Percentiles rank a stretch among this genome's conserved stretches.
These are phyloP conservation scores for Calidris pugnax DNA, from an alignment of 2,113 vertebrate species.

Conservation along the genomic window DNA sequence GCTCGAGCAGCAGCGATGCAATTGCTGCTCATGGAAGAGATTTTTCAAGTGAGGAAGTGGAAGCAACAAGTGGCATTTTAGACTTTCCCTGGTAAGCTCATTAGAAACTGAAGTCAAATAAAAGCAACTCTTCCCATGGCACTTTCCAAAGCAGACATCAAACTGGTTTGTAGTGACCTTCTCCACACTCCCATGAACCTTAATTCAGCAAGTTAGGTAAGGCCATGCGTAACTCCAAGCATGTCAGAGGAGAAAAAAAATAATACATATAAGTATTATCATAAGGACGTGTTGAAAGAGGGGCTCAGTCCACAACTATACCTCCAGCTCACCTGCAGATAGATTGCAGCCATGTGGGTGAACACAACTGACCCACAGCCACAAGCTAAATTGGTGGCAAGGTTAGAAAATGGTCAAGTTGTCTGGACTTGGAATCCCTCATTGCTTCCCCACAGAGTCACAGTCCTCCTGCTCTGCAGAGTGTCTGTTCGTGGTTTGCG, in stretches of 20 bases:
- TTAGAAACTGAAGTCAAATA: not conserved
- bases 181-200: not conserved
- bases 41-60: not conserved
- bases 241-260: not conserved
- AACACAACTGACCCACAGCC: not conserved
- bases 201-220: not conserved
- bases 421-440: not conserved
- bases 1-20: not conserved
- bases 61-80: not conserved
- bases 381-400: not conserved
- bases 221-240: not conserved
- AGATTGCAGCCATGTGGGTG: not conserved
- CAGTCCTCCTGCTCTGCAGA: not conserved
- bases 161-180: not conserved
- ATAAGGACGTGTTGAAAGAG: accelerated
- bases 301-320: accelerated
- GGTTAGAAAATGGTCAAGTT: not conserved
- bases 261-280: not conserved
- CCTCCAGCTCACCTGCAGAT: accelerated
- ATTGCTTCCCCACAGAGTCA: not conserved
- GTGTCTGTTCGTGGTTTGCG: accelerated
- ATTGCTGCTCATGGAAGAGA: not conserved
- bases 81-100: not conserved
- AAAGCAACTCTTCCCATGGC: not conserved
- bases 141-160: not conserved